phyloP scores from a whole-genome alignment of 2,113 vertebrate species.

The Eulacestoma nigropectus region DNA sequence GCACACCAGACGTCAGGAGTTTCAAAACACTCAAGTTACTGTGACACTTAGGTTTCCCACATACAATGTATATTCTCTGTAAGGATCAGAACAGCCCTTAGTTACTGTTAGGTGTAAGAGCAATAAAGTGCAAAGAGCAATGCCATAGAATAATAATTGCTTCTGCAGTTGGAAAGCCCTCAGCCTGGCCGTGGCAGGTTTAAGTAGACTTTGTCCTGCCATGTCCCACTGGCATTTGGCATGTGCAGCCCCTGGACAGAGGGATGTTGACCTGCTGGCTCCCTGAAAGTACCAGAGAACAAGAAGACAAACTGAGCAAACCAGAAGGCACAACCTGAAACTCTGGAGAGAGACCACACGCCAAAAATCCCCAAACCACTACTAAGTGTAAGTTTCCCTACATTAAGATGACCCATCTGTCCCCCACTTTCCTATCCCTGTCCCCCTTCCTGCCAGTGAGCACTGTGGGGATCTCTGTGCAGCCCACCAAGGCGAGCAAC shows the following conservation, averaged over 20 bases:
- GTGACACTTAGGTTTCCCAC: neutral
- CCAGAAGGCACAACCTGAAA: neutral
- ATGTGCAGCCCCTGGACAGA: neutral
- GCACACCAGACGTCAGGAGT: neutral
- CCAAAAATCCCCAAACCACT: neutral
- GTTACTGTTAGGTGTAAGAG: neutral
- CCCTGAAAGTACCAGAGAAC: neutral
- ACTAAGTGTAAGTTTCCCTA: neutral
- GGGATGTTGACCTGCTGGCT: neutral
- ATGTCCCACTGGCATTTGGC: neutral
- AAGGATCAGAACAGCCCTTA: neutral
- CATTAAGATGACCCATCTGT: neutral
- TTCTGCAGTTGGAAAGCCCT: neutral
- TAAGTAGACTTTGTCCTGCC: neutral
- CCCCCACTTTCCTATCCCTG: neutral
- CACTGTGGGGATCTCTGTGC: neutral
- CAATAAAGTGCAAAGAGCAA: neutral
- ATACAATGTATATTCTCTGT: fast-evolving
- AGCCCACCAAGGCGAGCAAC: neutral
- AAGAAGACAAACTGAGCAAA: neutral
- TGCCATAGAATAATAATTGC: neutral
- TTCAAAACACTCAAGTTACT: neutral
- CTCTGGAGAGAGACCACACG: neutral
- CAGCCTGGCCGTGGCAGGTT: neutral
- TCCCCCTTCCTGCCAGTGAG: neutral